Evolutionary conservation across 2,888 invertebrate genomes (phyloP), one percentile per base, ranked within the genome.

Genomic region (Erebia palarica): DNA sequence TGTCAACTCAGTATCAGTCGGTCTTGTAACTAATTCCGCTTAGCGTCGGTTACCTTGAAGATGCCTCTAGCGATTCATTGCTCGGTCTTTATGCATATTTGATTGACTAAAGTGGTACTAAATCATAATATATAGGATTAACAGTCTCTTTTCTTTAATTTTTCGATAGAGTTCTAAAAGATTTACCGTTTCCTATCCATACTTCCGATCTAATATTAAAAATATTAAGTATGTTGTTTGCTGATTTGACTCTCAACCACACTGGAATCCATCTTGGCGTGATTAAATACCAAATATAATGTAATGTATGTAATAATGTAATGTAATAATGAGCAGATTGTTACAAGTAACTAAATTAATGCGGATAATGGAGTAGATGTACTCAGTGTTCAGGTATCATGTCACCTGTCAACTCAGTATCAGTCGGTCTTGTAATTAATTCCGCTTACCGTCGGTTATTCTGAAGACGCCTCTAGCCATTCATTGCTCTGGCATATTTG

Each of bases 21-120:
- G 42, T 36, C 42, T 60, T 42, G 42, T 60, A 60, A 60, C 42
- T 60, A 60, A 60, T 60, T 60, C 60, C 16, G 60, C 60, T 58
- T 58, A 27, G 14, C 57, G 57, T 21, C 57, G 57, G 18, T 5
- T 7, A 9, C 42, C 49, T 14, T 14, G 51, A 51, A 51, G 51
- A n/a, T n/a, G 51, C 51, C n/a, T 5, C 51, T 7, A n/a, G 51
- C 51, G 51, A 4, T 47, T 47, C 47, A 47, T 14, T n/a, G 55
- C 18, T 3, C 3, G 0, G 18, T 42, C 42, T 27, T 65, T 53
- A 53, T 16, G 51, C 55, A 55, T 55, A 55, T 21, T 55, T 51
- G n/a, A 7, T 51, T 49, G 10, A 5, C 53, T 16, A 55, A n/a
- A n/a, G n/a, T n/a, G n/a, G n/a, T n/a, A n/a, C n/a, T n/a, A n/a